Evolutionary conservation across 2,888 invertebrate genomes (phyloP).

Genomic region (Agrotis puta): DNA sequence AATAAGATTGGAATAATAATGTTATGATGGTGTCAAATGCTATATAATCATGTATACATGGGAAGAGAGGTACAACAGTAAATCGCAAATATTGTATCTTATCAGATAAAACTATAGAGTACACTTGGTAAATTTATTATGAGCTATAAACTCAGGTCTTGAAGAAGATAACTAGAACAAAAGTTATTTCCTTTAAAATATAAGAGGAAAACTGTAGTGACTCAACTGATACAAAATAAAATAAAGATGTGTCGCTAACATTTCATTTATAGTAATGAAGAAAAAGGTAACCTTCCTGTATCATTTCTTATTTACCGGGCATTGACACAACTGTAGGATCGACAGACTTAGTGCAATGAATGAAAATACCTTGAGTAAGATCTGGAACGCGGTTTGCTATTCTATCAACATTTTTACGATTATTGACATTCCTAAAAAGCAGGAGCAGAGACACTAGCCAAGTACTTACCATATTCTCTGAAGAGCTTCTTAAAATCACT

Average conservation of each 20-base stretch:
- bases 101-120: not conserved
- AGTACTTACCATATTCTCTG: slow-evolving; percentile 93
- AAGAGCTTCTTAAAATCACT: slow-evolving; percentile 93
- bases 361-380: not conserved
- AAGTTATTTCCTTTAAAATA: not conserved
- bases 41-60: not conserved
- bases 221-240: too few relatives aligned
- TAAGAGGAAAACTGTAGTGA: not conserved
- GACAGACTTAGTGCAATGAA: not conserved
- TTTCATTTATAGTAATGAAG: too few relatives aligned
- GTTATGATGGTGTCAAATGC: not conserved
- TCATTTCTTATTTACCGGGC: slow-evolving; percentile 36
- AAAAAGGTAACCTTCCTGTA: not conserved
- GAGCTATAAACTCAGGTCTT: not conserved
- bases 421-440: slow-evolving; percentile 32
- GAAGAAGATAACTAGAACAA: not conserved
- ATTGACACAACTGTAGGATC: not conserved
- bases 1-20: not conserved
- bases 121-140: too few relatives aligned
- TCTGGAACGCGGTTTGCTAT: slow-evolving; percentile 53
- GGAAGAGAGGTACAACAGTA: not conserved
- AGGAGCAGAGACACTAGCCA: not conserved
- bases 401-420: slow-evolving; percentile 29
- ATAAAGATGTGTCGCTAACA: too few relatives aligned
- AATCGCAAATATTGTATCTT: too few relatives aligned